Evolutionary conservation across 35 echinoderm and acorn worm genomes (phyloP), one percentile per base, ranked within the genome.

Genomic region (Lytechinus pictus): DNA sequence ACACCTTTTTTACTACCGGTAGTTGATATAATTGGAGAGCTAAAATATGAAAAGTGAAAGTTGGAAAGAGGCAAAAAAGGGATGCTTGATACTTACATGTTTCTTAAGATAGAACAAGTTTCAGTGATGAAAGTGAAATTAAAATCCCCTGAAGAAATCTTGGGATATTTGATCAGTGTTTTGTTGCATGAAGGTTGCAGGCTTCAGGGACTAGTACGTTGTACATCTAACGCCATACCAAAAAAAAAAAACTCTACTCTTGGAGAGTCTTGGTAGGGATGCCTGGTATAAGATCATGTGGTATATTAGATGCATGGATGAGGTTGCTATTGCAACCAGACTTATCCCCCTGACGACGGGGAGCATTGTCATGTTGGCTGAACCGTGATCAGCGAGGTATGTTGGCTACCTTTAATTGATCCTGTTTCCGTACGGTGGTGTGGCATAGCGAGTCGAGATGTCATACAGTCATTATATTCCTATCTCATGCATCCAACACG

Each of bases 371-470:
- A 79, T 79, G 66, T 79, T 24, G 19, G 16, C 19, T n/a, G 19
- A 79, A 79, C 66, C 66, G 66, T 79, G 66, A 79, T 79, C 66
- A 79, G 66, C n/a, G 14, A 79, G 66, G 66, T 79, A 79, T 79
- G 14, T 19, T 19, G 16, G 0, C 12, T 24, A 1, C 14, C 6
- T 16, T n/a, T 79, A 14, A 79, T 79, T 24, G 66, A 79, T 79
- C n/a, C 21, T 79, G 4, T 79, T 79, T 9, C 66, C 8, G n/a
- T 21, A 6, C 24, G 61, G 61, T n/a, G 66, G 66, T 4, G 7
- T 8, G n/a, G 66, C 33, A 2, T 44, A 44, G 33, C 33, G 0
- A 44, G 66, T 79, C 61, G 14, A 71, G 12, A 71, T 71, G 61
- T 71, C 66, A 79, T 79, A 16, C 66, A 44, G 33, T 79, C 66